Percentiles rank a stretch among this genome's conserved stretches.
Conservation (phyloP, 2,113 vertebrate genomes). For the Scatophagus argus region DNA sequence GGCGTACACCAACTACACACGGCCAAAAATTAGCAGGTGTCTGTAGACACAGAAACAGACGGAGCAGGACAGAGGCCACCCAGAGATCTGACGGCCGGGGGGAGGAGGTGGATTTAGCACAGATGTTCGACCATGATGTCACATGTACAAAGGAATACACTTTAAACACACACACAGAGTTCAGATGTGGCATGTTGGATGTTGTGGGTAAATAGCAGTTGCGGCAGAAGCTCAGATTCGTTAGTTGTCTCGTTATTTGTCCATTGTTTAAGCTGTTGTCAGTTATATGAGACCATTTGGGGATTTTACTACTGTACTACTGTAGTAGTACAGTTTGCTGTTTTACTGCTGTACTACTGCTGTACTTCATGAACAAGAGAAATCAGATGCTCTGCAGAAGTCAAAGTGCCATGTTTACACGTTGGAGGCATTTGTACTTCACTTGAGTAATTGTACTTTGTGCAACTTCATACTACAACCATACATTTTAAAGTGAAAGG, state of each 20-base stretch:
- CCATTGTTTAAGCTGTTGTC: not conserved
- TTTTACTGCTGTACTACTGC: too few species aligned
- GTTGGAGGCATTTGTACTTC: not conserved
- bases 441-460: not conserved
- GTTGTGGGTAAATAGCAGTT: conserved; percentile 11
- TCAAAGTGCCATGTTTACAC: not conserved
- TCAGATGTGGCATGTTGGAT: conserved; percentile 32
- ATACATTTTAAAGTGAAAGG: too few species aligned
- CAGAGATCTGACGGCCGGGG: conserved; percentile 48
- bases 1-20: conserved; percentile 69
- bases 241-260: not conserved
- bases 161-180: conserved; percentile 42
- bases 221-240: not conserved
- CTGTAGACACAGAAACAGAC: conserved; percentile 72
- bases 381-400: not conserved
- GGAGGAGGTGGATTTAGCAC: conserved; percentile 32
- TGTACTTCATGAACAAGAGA: not conserved
- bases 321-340: too few species aligned
- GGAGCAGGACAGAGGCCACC: conserved; percentile 70
- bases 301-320: not conserved
- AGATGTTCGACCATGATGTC: conserved; percentile 72
- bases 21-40: conserved; percentile 85
- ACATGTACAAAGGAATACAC: conserved; percentile 34
- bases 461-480: not conserved
- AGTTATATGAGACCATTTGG: not conserved